phyloP scores from a whole-genome alignment of 2,797 vertebrate genomes.

The Squalus acanthias region DNA sequence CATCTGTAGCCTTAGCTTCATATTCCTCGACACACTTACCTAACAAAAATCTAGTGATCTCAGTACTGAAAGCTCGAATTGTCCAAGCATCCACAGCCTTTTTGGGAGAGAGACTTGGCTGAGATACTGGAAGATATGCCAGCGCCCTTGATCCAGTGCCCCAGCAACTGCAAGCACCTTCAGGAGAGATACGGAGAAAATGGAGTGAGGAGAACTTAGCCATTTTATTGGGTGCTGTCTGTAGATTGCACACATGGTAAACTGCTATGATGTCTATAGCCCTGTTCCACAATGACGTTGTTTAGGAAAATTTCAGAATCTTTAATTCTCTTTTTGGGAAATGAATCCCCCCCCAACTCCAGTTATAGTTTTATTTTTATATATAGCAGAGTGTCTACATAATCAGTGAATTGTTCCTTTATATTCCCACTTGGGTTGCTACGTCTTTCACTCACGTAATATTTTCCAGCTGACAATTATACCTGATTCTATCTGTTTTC shows the following conservation, averaged over 20 bases:
- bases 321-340: conserved; percentile 9
- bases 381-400: not conserved
- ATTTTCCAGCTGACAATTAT: conserved; percentile 32
- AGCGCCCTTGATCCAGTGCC: not conserved
- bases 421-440: not conserved
- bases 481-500: conserved; percentile 25
- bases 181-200: not conserved
- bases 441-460: conserved; percentile 4
- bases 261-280: not conserved
- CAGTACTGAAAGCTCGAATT: not conserved
- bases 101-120: not conserved
- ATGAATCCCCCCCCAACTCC: not conserved
- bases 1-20: not conserved
- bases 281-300: not conserved
- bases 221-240: not conserved
- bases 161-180: not conserved
- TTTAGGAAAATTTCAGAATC: conserved; percentile 12
- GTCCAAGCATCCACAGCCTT: not conserved
- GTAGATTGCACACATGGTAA: not conserved
- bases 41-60: not conserved
- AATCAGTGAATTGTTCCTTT: not conserved
- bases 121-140: not conserved
- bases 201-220: not conserved
- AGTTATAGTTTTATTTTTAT: conserved; percentile 24
- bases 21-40: not conserved